Evolutionary conservation across 35 echinoderm and acorn worm species (phyloP), one percentile per base, ranked within the genome.

Genomic region (Apostichopus japonicus): DNA sequence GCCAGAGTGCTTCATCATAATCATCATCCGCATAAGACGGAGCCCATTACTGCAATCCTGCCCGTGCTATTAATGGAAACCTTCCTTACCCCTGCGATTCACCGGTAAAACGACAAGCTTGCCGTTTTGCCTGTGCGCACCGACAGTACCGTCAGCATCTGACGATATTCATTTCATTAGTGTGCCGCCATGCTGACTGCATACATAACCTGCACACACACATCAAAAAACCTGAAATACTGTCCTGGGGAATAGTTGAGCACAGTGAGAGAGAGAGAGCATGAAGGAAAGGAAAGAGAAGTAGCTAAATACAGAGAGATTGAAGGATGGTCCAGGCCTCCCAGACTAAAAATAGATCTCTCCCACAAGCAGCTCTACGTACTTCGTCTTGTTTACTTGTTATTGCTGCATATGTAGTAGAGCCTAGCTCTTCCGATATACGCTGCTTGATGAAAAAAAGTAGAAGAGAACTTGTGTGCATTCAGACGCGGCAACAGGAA

Each of bases 121-220:
- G 21, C 22, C n/a, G 71, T 23, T 23, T 75, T 75, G 57, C 57
- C 57, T 61, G 57, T 13, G 33, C 33, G 11, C 63, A 19, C n/a
- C n/a, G 71, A 19, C 71, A 23, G 71, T 75, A 75, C 71, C 71
- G 71, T 75, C 22, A 23, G 71, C 71, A 75, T 75, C 71, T 75
- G 71, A 75, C 71, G 71, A 75, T 75, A 75, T 75, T 75, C 71
- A 75, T 75, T 75, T 75, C 71, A 75, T 75, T 75, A 75, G 71
- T 75, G n/a, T 75, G 71, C 71, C 71, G 71, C 71, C 71, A 75
- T 75, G 71, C 71, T 75, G 71, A 75, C 71, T 75, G 71, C 71
- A 75, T 75, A 23, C 71, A 75, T 75, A 75, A 75, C 71, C 71
- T 75, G 71, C 71, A 75, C 71, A 75, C 71, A 75, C 17, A 23